Percentiles rank a stretch among this genome's conserved stretches.
Conservation (phyloP, 1,140 invertebrate species). For the Goniozus legneri region DNA sequence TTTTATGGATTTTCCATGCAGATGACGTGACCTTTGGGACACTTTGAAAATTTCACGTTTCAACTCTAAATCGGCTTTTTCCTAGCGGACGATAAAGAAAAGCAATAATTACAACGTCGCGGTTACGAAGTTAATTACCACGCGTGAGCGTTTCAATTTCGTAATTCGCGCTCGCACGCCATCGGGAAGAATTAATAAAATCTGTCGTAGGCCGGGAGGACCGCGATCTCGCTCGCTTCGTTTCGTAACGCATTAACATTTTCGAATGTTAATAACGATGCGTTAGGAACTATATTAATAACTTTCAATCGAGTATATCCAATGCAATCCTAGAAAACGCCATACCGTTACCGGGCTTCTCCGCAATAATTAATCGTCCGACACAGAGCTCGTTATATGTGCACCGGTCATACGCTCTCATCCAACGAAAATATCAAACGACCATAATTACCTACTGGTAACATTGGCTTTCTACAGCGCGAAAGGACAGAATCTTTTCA, state of each 20-base stretch:
- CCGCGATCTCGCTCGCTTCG: conserved; percentile 10
- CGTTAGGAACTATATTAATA: conserved; percentile 32
- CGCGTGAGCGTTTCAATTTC: too few species aligned
- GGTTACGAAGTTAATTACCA: too few species aligned
- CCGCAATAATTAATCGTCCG: conserved; percentile 44
- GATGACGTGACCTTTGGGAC: not conserved
- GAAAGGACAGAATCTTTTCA: too few species aligned
- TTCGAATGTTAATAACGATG: conserved; percentile 33
- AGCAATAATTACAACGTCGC: too few species aligned
- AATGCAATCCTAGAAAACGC: too few species aligned
- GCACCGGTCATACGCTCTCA: too few species aligned
- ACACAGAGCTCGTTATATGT: too few species aligned
- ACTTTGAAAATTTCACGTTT: not conserved
- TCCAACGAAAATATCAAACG: conserved; percentile 41
- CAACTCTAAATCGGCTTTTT: too few species aligned
- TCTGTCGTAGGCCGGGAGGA: not conserved
- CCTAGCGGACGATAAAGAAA: too few species aligned
- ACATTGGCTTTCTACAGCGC: too few species aligned
- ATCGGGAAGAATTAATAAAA: too few species aligned
- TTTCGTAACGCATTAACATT: conserved; percentile 35
- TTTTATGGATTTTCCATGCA: not conserved
- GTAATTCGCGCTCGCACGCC: too few species aligned
- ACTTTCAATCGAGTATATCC: conserved; percentile 12
- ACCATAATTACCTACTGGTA: conserved; percentile 16
- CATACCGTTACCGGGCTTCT: conserved; percentile 28